These are phyloP conservation scores for Pangasius djambal DNA, from an alignment of 2,797 vertebrate species.

Conservation along the genomic window DNA sequence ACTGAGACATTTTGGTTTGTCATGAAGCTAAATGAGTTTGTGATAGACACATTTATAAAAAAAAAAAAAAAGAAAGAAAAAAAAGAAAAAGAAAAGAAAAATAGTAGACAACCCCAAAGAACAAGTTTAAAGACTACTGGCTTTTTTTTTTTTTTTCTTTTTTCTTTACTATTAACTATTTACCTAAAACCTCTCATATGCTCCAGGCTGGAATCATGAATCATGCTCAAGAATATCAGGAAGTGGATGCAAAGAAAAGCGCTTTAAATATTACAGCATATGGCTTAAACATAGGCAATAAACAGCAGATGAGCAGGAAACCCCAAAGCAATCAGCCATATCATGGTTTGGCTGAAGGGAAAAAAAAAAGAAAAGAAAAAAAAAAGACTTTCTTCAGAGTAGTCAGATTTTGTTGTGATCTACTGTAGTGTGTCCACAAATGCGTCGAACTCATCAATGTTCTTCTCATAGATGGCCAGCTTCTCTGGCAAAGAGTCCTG, in stretches of 20 bases:
- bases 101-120: neutral
- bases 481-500: constrained; percentile 98
- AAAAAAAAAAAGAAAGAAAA: neutral
- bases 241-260: neutral
- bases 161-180: neutral
- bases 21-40: neutral
- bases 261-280: constrained; percentile 17
- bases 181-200: neutral
- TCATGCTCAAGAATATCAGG: constrained; percentile 3
- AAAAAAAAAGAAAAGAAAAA: neutral
- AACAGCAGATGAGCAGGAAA: neutral
- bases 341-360: constrained; percentile 13
- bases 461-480: constrained; percentile 94
- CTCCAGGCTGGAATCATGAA: constrained; percentile 6
- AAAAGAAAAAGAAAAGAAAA: too few relatives aligned
- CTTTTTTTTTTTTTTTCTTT: neutral
- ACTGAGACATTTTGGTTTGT: neutral
- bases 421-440: constrained; percentile 98
- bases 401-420: constrained; percentile 49
- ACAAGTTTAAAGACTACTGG: neutral
- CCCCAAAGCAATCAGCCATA: neutral
- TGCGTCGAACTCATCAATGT: constrained; percentile 96
- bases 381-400: constrained; percentile 12
- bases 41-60: neutral
- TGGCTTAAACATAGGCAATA: neutral